Base-by-base conservation (phyloP, 2,113 vertebrate genomes). In the Myocastor coypus region DNA sequence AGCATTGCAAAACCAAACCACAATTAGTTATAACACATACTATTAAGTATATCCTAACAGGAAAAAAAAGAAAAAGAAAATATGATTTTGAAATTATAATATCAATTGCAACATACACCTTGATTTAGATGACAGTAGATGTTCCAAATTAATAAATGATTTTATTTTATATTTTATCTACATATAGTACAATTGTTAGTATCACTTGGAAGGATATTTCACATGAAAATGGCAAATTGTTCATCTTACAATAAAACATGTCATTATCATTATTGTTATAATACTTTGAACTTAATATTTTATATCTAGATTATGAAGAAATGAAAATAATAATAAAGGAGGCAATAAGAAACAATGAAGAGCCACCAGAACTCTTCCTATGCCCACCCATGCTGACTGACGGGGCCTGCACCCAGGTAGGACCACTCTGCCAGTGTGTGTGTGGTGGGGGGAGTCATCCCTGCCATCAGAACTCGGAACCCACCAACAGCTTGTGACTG, bases 201-300 rank as follows among this genome's bases (percentile, higher is more conserved):
- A 10, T 32, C 34, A 61, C 30, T 80, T 83, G 32, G 82, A 92
- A 91, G 83, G 34, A 9, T 4, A 77, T 11, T 52, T 22, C 6
- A 26, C 59, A 64, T 84, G 89, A 94, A 81, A 94, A 63, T 66
- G 32, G 52, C 13, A 94, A 91, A 37, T 17, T 91, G 68, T 66
- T 88, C 24, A 50, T 42, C 30, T 75, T 69, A 77, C 10, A 92
- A 69, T 81, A n/a, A 94, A 75, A 63, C 1, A 52, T 34, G 2
- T 34, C 17, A 52, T 86, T 73, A 75, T 83, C 89, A 40, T 77
- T 87, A 37, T 32, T 66, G 8, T 71, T 61, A 63, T 13, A 34
- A 46, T 61, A 85, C 28, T 10, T 55, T 16, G 8, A 83, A 83
- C 42, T n/a, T 61, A 26, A 34, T 85, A 24, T 42, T 19, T 81